Evolutionary conservation across 1,140 invertebrate species (phyloP), one percentile per base, ranked within the genome.

Genomic region (Drosophila burlai): DNA sequence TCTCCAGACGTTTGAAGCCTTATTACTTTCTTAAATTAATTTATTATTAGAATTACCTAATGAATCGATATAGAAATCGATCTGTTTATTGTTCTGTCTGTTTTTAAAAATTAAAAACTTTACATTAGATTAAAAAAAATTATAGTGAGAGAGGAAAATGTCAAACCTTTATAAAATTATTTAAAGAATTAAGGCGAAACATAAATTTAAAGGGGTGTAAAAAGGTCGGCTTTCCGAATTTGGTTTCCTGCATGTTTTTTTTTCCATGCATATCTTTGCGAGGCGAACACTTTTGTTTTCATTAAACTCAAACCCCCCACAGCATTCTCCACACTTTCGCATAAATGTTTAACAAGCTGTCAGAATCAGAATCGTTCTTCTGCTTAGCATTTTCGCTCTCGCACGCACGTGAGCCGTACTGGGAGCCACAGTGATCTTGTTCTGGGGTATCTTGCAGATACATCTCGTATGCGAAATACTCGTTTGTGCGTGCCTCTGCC

Each of bases 371-470:
- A 60, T 67, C 64, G 74, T 77, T 78, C 50, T 77, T 77, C 76
- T 78, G 64, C 76, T 68, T 68, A 55, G 47, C 64, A 83, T 59
- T 69, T 78, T 65, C 18, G 50, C 52, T 61, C 66, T 83, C 77
- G 65, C 67, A 90, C 84, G 82, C 83, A 87, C 84, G 84, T 87
- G 84, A 87, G 83, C 72, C 86, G 86, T 72, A 77, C 36, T 55
- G 52, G 73, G 68, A 81, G 26, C 49, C 26, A 31, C 11, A 83
- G 80, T 89, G 83, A 87, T 87, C 84, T 87, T 66, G 84, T 89
- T 87, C 81, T 89, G 84, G 49, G 13, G 49, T 81, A 89, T 87
- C 84, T 89, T 84, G 63, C 81, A 89, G 84, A 87, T 89, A 89
- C 81, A 87, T 81, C 83, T 87, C 76, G 54, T 68, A 82, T 80